A percentile compares a stretch with the other conserved stretches of the same genome.
Conservation (phyloP, 2,888 invertebrate species). For the Antheraea yamamai region DNA sequence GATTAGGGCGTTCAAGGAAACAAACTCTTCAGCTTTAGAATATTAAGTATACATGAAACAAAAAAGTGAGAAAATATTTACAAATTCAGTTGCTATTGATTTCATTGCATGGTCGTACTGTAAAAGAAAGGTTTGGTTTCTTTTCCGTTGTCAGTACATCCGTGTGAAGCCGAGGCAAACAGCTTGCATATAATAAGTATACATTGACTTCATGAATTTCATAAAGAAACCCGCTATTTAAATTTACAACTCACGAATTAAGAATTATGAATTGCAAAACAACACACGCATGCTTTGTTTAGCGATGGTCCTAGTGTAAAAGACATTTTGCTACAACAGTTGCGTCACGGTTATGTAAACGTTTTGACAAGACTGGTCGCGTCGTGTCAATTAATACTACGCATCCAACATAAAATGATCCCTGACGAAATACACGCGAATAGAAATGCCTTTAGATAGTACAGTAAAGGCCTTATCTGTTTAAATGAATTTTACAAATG, state of each 20-base stretch:
- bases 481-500: constrained; percentile 16
- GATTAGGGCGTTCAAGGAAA: too few relatives aligned
- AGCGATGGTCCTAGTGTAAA: constrained; percentile 35
- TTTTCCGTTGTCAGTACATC: too few relatives aligned
- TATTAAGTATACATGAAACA: too few relatives aligned
- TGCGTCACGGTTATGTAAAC: constrained; percentile 61
- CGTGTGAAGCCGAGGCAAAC: too few relatives aligned
- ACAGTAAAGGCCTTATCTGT: constrained; percentile 22
- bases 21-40: too few relatives aligned
- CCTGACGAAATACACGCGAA: constrained; percentile 22
- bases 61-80: too few relatives aligned
- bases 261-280: constrained; percentile 9
- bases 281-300: constrained; percentile 20
- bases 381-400: constrained; percentile 58
- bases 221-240: background rate
- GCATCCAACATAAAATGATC: constrained; percentile 41
- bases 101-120: too few relatives aligned
- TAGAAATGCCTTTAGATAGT: constrained; percentile 22
- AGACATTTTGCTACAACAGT: constrained; percentile 35
- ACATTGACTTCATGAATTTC: background rate
- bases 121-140: too few relatives aligned
- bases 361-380: constrained; percentile 62
- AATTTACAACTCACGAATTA: constrained; percentile 6
- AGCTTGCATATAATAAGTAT: background rate
- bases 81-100: too few relatives aligned